Evolutionary conservation across 2,888 invertebrate species (phyloP), one percentile per base, ranked within the genome.

Genomic region (Rhorus exstirpatorius): DNA sequence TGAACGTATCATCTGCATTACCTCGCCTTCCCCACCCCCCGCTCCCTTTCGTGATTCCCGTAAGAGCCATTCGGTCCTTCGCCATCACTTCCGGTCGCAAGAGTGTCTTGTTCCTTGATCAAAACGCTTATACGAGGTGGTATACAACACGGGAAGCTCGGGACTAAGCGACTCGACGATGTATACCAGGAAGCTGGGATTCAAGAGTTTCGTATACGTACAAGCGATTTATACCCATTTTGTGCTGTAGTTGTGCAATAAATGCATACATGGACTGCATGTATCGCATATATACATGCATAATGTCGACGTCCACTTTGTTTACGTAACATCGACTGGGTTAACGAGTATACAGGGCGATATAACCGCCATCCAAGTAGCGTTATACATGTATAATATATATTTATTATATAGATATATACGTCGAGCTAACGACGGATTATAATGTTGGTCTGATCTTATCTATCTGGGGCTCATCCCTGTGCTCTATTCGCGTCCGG

Each of bases 381-480:
- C n/a, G n/a, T n/a, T n/a, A n/a, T 24, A 24, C 10, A 44, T 14
- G 26, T 68, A 35, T 63, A n/a, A 21, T 35, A 17, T 21, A 21
- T 21, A 41, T 41, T n/a, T n/a, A n/a, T n/a, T n/a, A n/a, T n/a
- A n/a, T n/a, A n/a, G 17, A 60, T 38, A 60, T 60, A 38, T 31
- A 26, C n/a, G 21, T 38, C 31, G 53, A 68, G 55, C 31, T 71
- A 71, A 81, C 81, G 65, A 81, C 65, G 81, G 76, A 81, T 81
- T 76, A 71, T 81, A 76, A 81, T 71, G 74, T 63, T 46, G 63
- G 38, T 58, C 68, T 63, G 77, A 78, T 78, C 68, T 78, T 81
- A 81, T 81, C 78, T n/a, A n/a, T 70, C 68, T 46, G 41, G 72
- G 38, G 72, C 38, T 70, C 74, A 74, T 81, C 78, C 61, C 19